phyloP scores from a whole-genome alignment of 2,888 invertebrate genomes.

The Cremastinae sp. region DNA sequence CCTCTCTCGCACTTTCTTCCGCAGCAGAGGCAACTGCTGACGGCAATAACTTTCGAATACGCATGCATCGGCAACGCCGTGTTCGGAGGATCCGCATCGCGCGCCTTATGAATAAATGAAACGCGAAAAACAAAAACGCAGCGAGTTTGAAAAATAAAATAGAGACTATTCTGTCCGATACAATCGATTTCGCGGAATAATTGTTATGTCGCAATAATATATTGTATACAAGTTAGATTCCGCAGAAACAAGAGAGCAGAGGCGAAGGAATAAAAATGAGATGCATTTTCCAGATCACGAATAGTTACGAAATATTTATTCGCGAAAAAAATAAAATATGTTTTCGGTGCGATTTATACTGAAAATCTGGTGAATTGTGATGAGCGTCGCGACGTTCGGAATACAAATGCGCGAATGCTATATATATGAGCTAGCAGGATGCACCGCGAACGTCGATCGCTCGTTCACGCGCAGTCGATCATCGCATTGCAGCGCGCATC shows the following conservation, averaged over 20 bases:
- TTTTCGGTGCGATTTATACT: no score
- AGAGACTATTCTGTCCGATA: not conserved
- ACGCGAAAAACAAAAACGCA: not conserved
- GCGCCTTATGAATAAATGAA: not conserved
- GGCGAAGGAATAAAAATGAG: not conserved
- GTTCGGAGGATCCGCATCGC: slow-evolving; percentile 31
- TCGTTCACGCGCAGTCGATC: no score
- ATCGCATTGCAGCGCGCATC: no score
- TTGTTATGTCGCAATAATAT: no score
- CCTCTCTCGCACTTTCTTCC: slow-evolving; percentile 64
- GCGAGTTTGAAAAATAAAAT: not conserved
- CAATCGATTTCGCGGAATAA: not conserved
- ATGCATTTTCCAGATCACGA: not conserved
- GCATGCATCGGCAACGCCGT: slow-evolving; percentile 41
- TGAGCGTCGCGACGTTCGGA: slow-evolving; percentile 24
- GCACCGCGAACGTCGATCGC: no score
- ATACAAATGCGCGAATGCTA: no score
- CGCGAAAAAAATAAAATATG: no score
- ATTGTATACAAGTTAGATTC: slow-evolving; percentile 18
- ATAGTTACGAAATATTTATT: slow-evolving; percentile 22
- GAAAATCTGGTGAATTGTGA: slow-evolving; percentile 25
- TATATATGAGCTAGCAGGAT: no score
- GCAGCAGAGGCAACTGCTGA: no score
- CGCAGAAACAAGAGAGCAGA: not conserved
- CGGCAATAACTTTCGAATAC: slow-evolving; percentile 60